Evolutionary conservation across 2,888 invertebrate genomes (phyloP).

Genomic region (Adineta ricciae): DNA sequence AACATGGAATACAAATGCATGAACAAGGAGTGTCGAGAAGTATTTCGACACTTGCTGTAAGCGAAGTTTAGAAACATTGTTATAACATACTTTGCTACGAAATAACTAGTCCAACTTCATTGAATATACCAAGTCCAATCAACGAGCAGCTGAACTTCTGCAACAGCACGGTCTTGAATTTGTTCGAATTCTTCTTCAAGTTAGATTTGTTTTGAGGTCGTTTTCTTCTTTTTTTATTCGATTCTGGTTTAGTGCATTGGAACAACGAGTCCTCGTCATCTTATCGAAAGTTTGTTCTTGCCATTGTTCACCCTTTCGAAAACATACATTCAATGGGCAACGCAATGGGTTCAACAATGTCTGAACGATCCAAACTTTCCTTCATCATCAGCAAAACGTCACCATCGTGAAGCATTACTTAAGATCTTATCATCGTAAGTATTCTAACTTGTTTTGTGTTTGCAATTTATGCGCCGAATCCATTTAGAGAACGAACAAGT

Average conservation of each 20-base stretch:
- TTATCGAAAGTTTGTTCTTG: conserved; percentile 51
- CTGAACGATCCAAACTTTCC: conserved; percentile 1
- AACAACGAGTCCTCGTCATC: conserved; percentile 57
- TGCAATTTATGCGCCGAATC: too few relatives aligned
- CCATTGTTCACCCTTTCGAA: conserved; percentile 25
- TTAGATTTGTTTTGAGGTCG: conserved; percentile 35
- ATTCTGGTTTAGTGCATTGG: conserved; percentile 45
- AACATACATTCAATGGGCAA: conserved; percentile 21
- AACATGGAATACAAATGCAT: conserved; percentile 48
- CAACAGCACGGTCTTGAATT: conserved; percentile 25
- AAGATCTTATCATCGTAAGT: neutral
- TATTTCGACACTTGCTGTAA: conserved; percentile 56
- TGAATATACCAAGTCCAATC: conserved; percentile 47
- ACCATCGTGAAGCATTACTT: conserved; percentile 8
- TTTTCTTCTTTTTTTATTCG: neutral
- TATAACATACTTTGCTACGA: neutral
- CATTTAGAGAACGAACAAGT: neutral
- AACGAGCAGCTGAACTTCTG: conserved; percentile 19
- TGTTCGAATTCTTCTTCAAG: conserved; percentile 50
- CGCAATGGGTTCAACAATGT: neutral
- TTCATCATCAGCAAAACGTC: neutral
- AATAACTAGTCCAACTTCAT: conserved; percentile 55
- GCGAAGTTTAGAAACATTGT: conserved; percentile 25
- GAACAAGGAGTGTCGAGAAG: conserved; percentile 58
- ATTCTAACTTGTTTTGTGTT: too few relatives aligned